Percentiles rank a stretch among this genome's conserved stretches.
Evolutionary conservation across 2,113 vertebrate genomes (phyloP).

Genomic region (Jaculus jaculus): DNA sequence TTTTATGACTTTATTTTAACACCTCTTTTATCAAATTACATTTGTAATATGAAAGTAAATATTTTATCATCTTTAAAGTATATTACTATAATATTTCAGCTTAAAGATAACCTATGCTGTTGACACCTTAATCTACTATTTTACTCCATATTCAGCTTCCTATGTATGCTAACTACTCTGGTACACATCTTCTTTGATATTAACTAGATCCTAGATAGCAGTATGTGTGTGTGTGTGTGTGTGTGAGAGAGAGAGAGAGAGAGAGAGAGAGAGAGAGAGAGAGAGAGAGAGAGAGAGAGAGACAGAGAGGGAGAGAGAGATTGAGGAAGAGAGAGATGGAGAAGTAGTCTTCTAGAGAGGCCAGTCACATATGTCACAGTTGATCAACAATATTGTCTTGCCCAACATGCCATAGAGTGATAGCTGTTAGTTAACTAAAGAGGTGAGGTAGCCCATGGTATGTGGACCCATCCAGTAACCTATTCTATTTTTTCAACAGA

Average conservation of each 20-base stretch:
- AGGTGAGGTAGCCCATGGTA: neutral
- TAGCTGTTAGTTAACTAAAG: neutral
- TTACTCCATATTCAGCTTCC: neutral
- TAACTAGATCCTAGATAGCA: neutral
- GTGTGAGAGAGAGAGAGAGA: neutral
- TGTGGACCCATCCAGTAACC: accelerated
- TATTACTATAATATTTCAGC: neutral
- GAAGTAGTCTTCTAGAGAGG: too few relatives aligned
- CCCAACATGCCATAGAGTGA: neutral
- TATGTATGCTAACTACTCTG: neutral
- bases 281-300: neutral
- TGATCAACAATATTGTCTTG: neutral
- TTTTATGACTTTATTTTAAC: slow-evolving; percentile 28
- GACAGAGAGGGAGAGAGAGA: too few relatives aligned
- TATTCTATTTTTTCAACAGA: neutral
- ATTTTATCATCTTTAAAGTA: neutral
- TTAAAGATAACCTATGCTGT: neutral
- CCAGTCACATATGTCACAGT: neutral
- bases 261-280: too few relatives aligned
- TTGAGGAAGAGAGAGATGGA: neutral
- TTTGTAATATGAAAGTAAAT: slow-evolving; percentile 1
- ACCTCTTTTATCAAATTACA: neutral
- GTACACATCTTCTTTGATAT: neutral
- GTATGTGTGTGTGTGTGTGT: too few relatives aligned
- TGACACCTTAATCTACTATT: neutral